A percentile compares a stretch with the other conserved stretches of the same genome.
Conservation (phyloP, 2,797 vertebrate species). For the Tinamus major region DNA sequence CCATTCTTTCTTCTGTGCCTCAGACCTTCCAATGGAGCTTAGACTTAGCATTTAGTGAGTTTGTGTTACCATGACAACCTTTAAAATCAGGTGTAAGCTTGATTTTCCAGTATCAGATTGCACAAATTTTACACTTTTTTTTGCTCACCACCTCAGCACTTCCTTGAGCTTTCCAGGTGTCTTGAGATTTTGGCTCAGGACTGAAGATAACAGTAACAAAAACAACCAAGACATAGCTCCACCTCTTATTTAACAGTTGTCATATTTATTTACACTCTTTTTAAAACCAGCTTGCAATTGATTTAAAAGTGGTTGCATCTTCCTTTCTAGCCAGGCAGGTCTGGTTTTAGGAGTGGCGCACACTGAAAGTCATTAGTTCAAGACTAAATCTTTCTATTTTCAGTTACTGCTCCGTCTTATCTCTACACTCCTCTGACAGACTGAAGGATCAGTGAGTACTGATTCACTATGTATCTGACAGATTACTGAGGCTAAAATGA, state of each 20-base stretch:
- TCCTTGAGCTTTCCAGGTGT: not conserved
- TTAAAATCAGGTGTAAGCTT: not conserved
- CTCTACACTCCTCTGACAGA: not conserved
- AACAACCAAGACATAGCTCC: not conserved
- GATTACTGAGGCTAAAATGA: constrained; percentile 23
- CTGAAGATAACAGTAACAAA: not conserved
- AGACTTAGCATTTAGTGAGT: constrained; percentile 72
- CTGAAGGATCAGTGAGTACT: not conserved
- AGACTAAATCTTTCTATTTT: not conserved
- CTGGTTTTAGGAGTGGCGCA: not conserved
- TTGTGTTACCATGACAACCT: constrained; percentile 68
- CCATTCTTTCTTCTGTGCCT: constrained; percentile 38
- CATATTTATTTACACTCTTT: not conserved
- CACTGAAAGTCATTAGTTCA: not conserved
- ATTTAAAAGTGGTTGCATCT: not conserved
- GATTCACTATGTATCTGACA: not conserved
- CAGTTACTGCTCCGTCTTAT: not conserved
- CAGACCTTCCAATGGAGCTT: constrained; percentile 20
- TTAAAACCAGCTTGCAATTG: not conserved
- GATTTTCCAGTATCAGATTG: constrained; percentile 17
- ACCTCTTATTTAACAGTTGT: not conserved
- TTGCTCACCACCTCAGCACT: constrained; percentile 28
- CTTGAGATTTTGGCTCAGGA: not conserved
- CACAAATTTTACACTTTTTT: not conserved
- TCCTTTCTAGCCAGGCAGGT: not conserved